Percentiles rank a stretch among this genome's conserved stretches.
These are phyloP conservation scores for Scarus forsteni DNA, from an alignment of 2,797 vertebrate species.

Conservation along the genomic window DNA sequence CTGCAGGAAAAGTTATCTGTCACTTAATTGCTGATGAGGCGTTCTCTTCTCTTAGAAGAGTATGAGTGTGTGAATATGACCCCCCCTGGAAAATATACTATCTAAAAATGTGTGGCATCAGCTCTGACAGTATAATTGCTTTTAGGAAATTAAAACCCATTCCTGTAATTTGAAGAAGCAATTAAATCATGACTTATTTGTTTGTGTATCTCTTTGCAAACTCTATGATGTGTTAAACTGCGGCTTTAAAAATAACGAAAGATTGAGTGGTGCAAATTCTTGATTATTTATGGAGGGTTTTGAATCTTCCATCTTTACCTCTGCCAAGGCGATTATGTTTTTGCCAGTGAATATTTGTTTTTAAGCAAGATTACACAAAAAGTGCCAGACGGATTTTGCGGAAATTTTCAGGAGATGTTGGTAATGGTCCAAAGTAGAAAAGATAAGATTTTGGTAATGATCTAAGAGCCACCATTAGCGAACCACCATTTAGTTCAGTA, in stretches of 20 bases:
- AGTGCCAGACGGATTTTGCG: too few relatives aligned
- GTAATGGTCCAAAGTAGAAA: too few relatives aligned
- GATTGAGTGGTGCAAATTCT: conserved; percentile 23
- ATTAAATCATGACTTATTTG: conserved; percentile 6
- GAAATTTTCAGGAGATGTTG: too few relatives aligned
- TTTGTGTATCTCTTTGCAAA: conserved; percentile 14
- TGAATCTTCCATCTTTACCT: too few relatives aligned
- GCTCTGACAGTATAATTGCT: conserved; percentile 38
- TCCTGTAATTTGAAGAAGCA: conserved; percentile 20
- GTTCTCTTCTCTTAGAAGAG: conserved; percentile 5
- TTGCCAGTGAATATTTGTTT: too few relatives aligned
- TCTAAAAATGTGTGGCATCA: conserved; percentile 14
- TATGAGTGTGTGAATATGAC: not conserved
- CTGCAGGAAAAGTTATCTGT: conserved; percentile 42
- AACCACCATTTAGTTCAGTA: too few relatives aligned
- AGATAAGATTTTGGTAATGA: too few relatives aligned
- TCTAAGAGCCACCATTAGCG: too few relatives aligned
- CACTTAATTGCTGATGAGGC: conserved; percentile 39
- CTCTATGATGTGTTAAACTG: conserved; percentile 1
- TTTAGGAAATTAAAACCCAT: conserved; percentile 20
- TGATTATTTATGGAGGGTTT: not conserved
- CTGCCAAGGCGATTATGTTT: too few relatives aligned
- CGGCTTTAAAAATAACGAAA: conserved; percentile 17
- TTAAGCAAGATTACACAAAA: too few relatives aligned
- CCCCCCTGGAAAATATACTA: not conserved